Conservation (phyloP, 2,113 vertebrate genomes). For the Bujurquina vittata region DNA sequence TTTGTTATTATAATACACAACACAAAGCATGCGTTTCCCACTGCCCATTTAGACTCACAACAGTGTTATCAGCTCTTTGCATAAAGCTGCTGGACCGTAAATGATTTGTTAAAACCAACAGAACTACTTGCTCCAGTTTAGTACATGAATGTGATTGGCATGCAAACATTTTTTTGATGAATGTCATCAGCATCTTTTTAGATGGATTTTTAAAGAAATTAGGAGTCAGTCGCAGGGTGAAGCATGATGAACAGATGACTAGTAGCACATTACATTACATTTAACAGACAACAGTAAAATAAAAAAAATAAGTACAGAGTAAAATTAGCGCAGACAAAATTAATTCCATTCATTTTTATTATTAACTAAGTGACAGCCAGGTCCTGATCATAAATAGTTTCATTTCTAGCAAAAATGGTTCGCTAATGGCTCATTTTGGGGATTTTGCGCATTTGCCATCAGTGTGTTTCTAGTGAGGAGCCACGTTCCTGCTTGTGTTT, state of each 20-base stretch:
- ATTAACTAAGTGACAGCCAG: background rate
- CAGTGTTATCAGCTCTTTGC: slow-evolving; percentile 63
- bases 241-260: slow-evolving; percentile 2
- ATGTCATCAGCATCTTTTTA: slow-evolving; percentile 10
- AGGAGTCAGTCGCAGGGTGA: slow-evolving; percentile 12
- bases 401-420: slow-evolving; percentile 16
- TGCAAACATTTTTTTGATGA: slow-evolving; percentile 22
- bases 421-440: slow-evolving; percentile 8
- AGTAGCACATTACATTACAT: slow-evolving; percentile 13
- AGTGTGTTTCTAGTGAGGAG: slow-evolving; percentile 39
- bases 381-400: background rate
- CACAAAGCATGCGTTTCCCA: slow-evolving; percentile 31
- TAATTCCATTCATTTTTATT: background rate
- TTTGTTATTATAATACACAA: slow-evolving; percentile 39
- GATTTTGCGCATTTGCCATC: slow-evolving; percentile 31
- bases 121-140: slow-evolving; percentile 60
- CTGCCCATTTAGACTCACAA: slow-evolving; percentile 40
- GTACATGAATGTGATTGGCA: slow-evolving; percentile 42
- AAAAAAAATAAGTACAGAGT: background rate
- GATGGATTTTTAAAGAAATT: slow-evolving; percentile 19
- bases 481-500: slow-evolving; percentile 17
- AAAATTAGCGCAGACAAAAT: background rate
- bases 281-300: background rate
- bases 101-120: slow-evolving; percentile 48
- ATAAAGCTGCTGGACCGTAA: slow-evolving; percentile 57